A percentile compares a stretch with the other conserved stretches of the same genome.
Evolutionary conservation across 2,888 invertebrate species (phyloP).

Genomic region (Holacanthella duospinosa): DNA sequence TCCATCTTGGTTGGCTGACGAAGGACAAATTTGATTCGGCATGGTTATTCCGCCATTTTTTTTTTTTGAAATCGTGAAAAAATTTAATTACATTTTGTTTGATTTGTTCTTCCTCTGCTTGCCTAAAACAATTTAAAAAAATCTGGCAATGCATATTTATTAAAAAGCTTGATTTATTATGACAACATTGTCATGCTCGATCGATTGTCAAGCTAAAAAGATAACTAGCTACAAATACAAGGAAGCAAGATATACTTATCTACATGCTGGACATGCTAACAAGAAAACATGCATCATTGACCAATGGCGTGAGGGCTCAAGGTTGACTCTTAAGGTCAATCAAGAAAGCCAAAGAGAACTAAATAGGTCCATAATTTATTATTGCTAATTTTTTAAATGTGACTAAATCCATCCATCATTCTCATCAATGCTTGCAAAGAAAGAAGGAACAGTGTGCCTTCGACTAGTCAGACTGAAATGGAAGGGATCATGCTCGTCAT

Average conservation of each 20-base stretch:
- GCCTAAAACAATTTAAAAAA: not conserved
- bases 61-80: too few relatives aligned
- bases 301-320: too few relatives aligned
- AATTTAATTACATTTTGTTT: too few relatives aligned
- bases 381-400: not conserved
- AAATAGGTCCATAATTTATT: not conserved
- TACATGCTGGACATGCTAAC: not conserved
- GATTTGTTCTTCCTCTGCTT: too few relatives aligned
- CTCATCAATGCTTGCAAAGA: slow-evolving; percentile 9
- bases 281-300: too few relatives aligned
- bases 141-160: too few relatives aligned
- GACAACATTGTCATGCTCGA: not conserved
- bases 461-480: not conserved
- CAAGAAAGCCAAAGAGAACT: not conserved
- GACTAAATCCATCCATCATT: not conserved
- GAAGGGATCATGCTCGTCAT: slow-evolving; percentile 5
- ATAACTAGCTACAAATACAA: too few relatives aligned
- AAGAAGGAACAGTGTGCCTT: slow-evolving; percentile 3
- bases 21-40: too few relatives aligned
- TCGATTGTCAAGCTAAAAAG: too few relatives aligned
- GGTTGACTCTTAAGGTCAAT: too few relatives aligned
- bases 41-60: not conserved
- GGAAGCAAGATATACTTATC: too few relatives aligned
- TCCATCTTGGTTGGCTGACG: too few relatives aligned
- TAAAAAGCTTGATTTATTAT: not conserved